Evolutionary conservation across 2,888 invertebrate species (phyloP).

Genomic region (Catonia carolina): DNA sequence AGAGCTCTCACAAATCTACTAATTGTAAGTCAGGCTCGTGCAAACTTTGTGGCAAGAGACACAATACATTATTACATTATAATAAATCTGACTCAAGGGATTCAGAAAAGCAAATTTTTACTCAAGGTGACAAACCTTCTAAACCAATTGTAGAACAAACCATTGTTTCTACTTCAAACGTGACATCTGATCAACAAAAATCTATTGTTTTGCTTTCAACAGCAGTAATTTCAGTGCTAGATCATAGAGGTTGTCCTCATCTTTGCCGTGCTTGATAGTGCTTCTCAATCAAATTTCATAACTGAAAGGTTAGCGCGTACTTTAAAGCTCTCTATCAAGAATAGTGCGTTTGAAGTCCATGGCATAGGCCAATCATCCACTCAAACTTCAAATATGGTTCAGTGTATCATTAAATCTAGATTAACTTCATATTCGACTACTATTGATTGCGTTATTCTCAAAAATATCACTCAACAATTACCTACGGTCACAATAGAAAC

Average conservation of each 20-base stretch:
- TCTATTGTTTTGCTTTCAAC: background rate
- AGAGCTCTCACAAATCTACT: background rate
- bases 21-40: background rate
- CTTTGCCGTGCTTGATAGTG: background rate
- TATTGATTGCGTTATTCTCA: background rate
- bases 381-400: background rate
- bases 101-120: background rate
- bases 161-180: background rate
- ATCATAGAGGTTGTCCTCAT: background rate
- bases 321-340: background rate
- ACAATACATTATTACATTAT: background rate
- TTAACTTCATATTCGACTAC: background rate
- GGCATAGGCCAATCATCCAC: background rate
- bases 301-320: background rate
- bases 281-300: constrained; percentile 1
- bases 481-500: background rate
- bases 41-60: background rate
- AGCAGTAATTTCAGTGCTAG: background rate
- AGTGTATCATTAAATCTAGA: background rate
- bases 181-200: background rate
- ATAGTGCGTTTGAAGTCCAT: background rate
- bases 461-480: background rate
- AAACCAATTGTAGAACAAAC: background rate
- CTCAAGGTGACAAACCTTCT: background rate
- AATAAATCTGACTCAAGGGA: background rate